Conservation (phyloP, 2,888 invertebrate genomes). For the Heliothis peltigera region DNA sequence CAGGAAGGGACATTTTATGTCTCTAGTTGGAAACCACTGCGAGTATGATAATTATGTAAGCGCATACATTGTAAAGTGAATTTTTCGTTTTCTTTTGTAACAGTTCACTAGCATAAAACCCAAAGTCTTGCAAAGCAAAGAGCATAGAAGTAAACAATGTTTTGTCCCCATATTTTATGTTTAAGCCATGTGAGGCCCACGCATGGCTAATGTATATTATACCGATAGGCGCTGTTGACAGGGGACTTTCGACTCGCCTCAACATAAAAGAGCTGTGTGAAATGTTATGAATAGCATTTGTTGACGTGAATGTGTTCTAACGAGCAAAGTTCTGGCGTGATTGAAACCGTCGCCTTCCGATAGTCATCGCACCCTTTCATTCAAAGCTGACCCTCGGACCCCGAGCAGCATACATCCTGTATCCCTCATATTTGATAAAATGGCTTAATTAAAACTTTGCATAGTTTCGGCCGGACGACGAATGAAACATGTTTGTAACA, state of each 20-base stretch:
- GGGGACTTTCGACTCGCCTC: conserved; percentile 67
- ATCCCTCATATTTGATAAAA: conserved; percentile 77
- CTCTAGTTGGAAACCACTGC: background rate
- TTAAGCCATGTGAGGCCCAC: conserved; percentile 18
- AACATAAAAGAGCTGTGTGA: conserved; percentile 75
- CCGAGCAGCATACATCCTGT: conserved; percentile 66
- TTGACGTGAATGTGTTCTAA: conserved; percentile 76
- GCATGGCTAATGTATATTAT: conserved; percentile 42
- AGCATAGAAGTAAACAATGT: background rate
- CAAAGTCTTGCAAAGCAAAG: background rate
- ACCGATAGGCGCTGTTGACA: conserved; percentile 68
- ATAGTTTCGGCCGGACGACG: conserved; percentile 72
- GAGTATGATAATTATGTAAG: background rate
- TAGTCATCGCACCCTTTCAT: conserved; percentile 84
- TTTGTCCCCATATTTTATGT: conserved; percentile 6
- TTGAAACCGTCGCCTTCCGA: conserved; percentile 81
- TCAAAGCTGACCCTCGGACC: conserved; percentile 73
- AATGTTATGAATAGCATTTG: conserved; percentile 77
- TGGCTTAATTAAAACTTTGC: conserved; percentile 83
- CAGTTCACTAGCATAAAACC: background rate
- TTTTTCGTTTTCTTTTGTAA: background rate
- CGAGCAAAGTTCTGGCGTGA: conserved; percentile 83
- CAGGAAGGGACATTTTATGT: background rate
- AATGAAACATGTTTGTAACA: conserved; percentile 64
- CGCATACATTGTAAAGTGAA: background rate